Percentiles rank a stretch among this genome's conserved stretches.
phyloP scores from a whole-genome alignment of 2,113 vertebrate genomes.

The Acinonyx jubatus region DNA sequence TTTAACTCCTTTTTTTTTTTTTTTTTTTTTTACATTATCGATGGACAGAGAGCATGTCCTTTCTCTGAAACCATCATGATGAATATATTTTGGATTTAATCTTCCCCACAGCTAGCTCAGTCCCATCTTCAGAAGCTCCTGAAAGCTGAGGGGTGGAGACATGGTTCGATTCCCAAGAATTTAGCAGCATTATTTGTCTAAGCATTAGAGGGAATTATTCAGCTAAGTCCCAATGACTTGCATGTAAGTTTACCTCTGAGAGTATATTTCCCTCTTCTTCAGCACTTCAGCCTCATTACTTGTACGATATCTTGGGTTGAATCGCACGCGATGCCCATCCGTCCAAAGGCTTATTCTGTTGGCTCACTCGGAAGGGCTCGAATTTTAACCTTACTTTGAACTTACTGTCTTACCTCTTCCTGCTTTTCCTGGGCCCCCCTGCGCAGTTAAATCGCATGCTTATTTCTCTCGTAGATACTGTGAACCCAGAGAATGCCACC shows the following conservation, averaged over 20 bases:
- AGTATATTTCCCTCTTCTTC: slow-evolving; percentile 29
- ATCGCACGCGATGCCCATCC: background rate
- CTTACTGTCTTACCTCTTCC: background rate
- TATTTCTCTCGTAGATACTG: background rate
- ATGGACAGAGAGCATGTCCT: background rate
- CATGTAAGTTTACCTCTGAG: slow-evolving; percentile 49
- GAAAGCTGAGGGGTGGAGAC: background rate
- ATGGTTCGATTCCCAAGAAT: slow-evolving; percentile 28
- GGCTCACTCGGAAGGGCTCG: background rate
- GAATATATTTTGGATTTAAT: background rate
- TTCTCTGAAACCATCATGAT: background rate
- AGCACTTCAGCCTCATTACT: background rate
- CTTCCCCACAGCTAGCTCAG: background rate
- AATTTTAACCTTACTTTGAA: slow-evolving; percentile 52
- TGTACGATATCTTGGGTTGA: background rate
- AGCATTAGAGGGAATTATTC: slow-evolving; percentile 60
- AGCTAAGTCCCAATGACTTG: slow-evolving; percentile 21
- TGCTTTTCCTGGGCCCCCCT: background rate
- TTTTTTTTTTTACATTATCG: background rate
- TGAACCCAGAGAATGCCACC: background rate
- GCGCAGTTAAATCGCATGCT: background rate
- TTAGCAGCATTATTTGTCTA: slow-evolving; percentile 47
- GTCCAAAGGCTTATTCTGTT: background rate
- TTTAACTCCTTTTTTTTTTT: background rate
- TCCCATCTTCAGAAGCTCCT: background rate